Base-by-base conservation (phyloP, 2,888 invertebrate species). In the Hesperia comma region DNA sequence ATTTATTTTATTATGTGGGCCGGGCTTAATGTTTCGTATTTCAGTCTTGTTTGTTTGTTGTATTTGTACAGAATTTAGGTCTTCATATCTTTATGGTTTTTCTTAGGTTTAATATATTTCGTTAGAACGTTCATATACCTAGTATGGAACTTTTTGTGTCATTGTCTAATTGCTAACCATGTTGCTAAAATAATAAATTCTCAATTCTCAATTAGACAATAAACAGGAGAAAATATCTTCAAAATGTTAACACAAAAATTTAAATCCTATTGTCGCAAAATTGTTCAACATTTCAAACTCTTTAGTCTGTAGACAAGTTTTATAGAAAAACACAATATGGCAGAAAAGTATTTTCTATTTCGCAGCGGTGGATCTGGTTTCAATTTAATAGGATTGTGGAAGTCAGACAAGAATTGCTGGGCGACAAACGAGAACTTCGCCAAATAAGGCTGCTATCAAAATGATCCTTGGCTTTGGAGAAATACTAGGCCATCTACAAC, bases 311-410 rank as follows among this genome's bases (percentile, higher is more conserved):
- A 54, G 33, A 17, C 49, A 12, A 32, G 33, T 26, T 32, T 60
- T 10, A 26, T 12, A 60, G 46, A 60, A 60, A 58, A 33, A 60
- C 46, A 64, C 58, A 64, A 51, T 64, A 41, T 53, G 53, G 41
- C 58, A 58, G 63, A 63, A 63, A 64, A 58, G 58, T 53, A 64
- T 64, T 64, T 51, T 57, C 57, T 57, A 64, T 64, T 64, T 58
- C 19, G 51, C 12, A 58, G 58, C 58, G 58, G 58, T 58, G 64
- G 64, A 53, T 64, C 58, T 53, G 26, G 64, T 53, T 64, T 19
- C 58, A 58, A 58, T 58, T 64, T 58, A 64, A 64, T 58, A 64
- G 63, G 63, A 64, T 64, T 64, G 63, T 57, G 51, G 57, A 64
- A 63, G 63, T 63, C 63, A 63, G 57, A 63, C 57, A 57, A 57